These are phyloP conservation scores for Gymnorhina tibicen DNA, from an alignment of 2,113 vertebrate genomes.

Conservation along the genomic window DNA sequence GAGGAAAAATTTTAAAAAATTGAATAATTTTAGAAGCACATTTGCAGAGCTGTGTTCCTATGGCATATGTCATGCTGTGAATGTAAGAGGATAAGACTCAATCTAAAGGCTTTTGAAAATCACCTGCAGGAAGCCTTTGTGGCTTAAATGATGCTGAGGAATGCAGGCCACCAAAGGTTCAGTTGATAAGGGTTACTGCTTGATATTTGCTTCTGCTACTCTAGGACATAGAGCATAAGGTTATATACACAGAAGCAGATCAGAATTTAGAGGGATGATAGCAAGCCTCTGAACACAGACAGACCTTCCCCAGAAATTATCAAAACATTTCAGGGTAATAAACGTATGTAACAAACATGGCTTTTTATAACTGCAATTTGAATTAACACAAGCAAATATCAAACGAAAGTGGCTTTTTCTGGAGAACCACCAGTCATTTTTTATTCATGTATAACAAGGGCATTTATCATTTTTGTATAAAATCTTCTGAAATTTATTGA, in stretches of 20 bases:
- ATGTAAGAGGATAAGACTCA: background rate
- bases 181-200: background rate
- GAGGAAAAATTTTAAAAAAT: background rate
- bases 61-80: background rate
- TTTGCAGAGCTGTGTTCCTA: background rate
- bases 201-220: background rate
- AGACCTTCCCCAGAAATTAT: background rate
- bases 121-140: background rate
- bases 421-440: fast-evolving
- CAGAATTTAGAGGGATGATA: background rate
- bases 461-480: background rate
- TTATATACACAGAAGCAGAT: background rate
- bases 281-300: background rate
- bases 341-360: background rate
- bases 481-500: background rate
- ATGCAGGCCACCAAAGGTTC: background rate
- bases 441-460: background rate
- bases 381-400: background rate
- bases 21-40: background rate
- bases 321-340: background rate
- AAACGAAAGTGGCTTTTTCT: background rate
- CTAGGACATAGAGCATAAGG: background rate
- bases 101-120: background rate
- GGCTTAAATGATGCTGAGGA: background rate
- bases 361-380: background rate